Evolutionary conservation across 2,888 invertebrate genomes (phyloP), one percentile per base, ranked within the genome.

Genomic region (Himalopsyche anomala): DNA sequence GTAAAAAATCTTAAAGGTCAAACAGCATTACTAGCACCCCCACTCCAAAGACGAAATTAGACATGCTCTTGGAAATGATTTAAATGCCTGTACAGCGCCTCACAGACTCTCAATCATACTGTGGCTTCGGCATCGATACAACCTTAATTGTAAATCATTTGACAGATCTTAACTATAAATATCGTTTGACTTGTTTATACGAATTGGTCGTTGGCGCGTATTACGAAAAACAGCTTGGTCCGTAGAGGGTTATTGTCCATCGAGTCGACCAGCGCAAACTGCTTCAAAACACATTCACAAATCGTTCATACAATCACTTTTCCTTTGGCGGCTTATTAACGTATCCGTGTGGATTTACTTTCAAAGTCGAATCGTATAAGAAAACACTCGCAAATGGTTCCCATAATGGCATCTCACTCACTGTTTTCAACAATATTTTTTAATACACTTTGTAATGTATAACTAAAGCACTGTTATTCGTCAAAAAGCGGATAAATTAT

Each of bases 231-330:
- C 9, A 28, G 11, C 62, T 62, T 15, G 62, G 19, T 62, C 19
- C 62, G 28, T 62, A 19, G 28, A 62, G 62, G n/a, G 62, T 62
- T 62, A 62, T 62, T 40, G 36, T 36, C 38, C 28, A 54, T 56
- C 56, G 17, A 54, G 62, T 36, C 62, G 56, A 55, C 82, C 51
- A 54, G 82, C 55, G 45, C 36, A 8, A 38, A 19, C 82, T 9
- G 6, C 80, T 40, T 15, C 15, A 42, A 51, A 69, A 28, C 38
- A 51, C 45, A 84, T 38, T 62, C 80, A 42, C 84, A 36, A 54
- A 62, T 28, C n/a, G 28, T 42, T 55, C 36, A 45, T 81, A 85
- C 85, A 82, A 85, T 85, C 85, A 85, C 85, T 85, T 85, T 79
- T 85, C 85, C 62, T 62, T 62, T 19, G 6, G 11, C 19, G 19